Evolutionary conservation across 2,113 vertebrate genomes (phyloP).

Genomic region (Charina bottae): DNA sequence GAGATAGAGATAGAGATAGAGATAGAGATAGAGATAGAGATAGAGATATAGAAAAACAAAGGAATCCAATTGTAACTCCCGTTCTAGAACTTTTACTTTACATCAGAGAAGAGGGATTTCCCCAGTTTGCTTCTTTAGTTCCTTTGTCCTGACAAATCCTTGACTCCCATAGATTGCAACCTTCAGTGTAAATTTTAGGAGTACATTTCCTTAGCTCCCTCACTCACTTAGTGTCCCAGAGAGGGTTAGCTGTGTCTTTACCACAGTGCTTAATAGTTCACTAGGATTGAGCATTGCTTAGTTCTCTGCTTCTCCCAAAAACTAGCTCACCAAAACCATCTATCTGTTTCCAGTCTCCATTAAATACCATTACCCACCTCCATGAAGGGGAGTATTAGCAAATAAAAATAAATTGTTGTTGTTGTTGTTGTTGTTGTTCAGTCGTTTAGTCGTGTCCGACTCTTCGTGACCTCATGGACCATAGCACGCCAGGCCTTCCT

Average conservation of each 20-base stretch:
- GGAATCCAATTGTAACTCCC: neutral
- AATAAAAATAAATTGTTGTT: neutral
- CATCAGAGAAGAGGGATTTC: neutral
- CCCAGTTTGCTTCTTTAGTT: neutral
- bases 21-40: too few species aligned
- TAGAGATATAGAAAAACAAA: too few species aligned
- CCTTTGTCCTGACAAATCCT: neutral
- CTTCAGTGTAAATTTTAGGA: neutral
- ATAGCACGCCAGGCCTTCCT: too few species aligned
- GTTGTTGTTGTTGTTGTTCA: too few species aligned
- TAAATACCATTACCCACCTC: neutral
- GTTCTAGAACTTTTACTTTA: neutral
- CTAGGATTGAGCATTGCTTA: neutral
- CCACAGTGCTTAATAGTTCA: neutral
- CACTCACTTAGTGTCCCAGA: neutral
- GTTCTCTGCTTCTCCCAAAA: neutral
- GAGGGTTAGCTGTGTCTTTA: neutral
- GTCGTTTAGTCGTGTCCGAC: too few species aligned
- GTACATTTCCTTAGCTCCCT: neutral
- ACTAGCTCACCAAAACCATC: neutral
- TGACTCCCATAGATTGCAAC: neutral
- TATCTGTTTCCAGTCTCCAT: neutral
- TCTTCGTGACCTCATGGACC: too few species aligned
- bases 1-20: too few species aligned
- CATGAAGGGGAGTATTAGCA: neutral